A percentile compares a stretch with the other conserved stretches of the same genome.
Conservation (phyloP, 2,797 vertebrate genomes). For the Channallabes apus region DNA sequence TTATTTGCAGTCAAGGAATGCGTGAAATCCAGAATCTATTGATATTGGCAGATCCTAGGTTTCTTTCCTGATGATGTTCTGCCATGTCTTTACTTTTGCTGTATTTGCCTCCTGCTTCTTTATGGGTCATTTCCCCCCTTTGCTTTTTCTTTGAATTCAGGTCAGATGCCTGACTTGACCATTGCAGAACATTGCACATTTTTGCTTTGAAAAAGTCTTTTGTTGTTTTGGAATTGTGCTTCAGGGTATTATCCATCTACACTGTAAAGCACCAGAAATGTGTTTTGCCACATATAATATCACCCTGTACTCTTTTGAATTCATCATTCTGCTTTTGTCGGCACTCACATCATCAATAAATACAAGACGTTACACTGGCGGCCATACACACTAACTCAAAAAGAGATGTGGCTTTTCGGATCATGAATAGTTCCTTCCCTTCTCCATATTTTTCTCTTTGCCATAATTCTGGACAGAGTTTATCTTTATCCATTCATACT, state of each 20-base stretch:
- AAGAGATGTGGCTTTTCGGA: too few species aligned
- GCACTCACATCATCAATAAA: background rate
- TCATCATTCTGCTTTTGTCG: background rate
- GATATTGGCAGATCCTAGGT: background rate
- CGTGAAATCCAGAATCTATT: background rate
- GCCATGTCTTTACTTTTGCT: background rate
- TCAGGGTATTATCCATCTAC: conserved; percentile 27
- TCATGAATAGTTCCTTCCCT: too few species aligned
- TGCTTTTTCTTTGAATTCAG: background rate
- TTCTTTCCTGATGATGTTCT: background rate
- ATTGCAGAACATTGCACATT: background rate
- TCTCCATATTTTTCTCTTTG: too few species aligned
- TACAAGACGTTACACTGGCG: too few species aligned
- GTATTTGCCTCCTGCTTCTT: background rate
- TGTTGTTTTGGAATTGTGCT: conserved; percentile 15
- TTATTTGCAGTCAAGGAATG: background rate
- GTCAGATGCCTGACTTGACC: background rate
- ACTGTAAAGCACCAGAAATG: conserved; percentile 14
- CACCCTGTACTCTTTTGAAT: background rate
- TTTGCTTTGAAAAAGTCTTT: background rate
- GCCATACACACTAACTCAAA: too few species aligned
- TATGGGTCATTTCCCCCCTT: background rate
- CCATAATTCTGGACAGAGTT: too few species aligned
- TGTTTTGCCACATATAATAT: background rate
- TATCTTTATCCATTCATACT: too few species aligned